Base-by-base conservation (phyloP, 2,888 invertebrate genomes). In the Disparrhopalites patrizii region DNA sequence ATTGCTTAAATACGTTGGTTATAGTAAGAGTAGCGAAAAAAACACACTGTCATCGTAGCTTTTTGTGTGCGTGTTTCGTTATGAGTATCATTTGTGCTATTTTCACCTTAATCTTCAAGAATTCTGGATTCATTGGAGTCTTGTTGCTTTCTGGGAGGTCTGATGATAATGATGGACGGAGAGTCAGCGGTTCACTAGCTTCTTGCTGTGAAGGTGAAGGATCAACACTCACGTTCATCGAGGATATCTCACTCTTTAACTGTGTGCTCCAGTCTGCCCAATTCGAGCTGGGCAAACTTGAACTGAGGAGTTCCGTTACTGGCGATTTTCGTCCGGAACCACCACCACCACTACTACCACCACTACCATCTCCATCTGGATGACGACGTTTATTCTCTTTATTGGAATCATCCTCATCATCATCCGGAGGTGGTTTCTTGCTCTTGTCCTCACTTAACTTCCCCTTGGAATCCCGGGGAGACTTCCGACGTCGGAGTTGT, bases 81-180 rank as follows among this genome's bases (percentile, higher is more conserved):
- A n/a, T n/a, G n/a, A n/a, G n/a, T n/a, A n/a, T n/a, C n/a, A n/a
- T n/a, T n/a, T n/a, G n/a, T n/a, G n/a, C n/a, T n/a, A n/a, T n/a
- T 5, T n/a, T 61, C 31, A 61, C 61, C 61, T 61, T 61, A 31
- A 61, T 51, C 33, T 61, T 61, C 50, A 61, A 33, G 51, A 87
- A 86, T 73, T 84, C 83, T 70, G 88, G 86, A 78, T 88, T 86
- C 77, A 83, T 84, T 38, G 25, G 54, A n/a, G 55, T n/a, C 28
- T 31, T n/a, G n/a, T n/a, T n/a, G n/a, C n/a, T n/a, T n/a, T n/a
- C n/a, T n/a, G n/a, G n/a, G n/a, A n/a, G n/a, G n/a, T n/a, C n/a
- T n/a, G n/a, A n/a, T n/a, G n/a, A n/a, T n/a, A n/a, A n/a, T n/a
- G n/a, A n/a, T n/a, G n/a, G n/a, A n/a, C n/a, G n/a, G n/a, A n/a